Base-by-base conservation (phyloP, 2,113 vertebrate species). In the Boleophthalmus pectinirostris region DNA sequence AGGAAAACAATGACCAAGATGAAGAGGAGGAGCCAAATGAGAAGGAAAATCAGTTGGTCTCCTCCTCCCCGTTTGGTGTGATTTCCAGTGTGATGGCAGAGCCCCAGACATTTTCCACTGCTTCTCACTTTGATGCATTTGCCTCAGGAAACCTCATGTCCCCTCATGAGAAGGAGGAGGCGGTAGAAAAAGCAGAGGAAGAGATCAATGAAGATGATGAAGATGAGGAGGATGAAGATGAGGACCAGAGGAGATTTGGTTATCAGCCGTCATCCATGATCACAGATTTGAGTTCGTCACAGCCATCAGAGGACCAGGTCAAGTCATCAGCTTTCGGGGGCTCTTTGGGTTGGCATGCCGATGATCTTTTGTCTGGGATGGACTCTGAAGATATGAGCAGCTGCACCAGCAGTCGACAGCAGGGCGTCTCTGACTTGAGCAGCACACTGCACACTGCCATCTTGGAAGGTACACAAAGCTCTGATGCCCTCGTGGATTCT, bases 111-210 rank as follows among this genome's bases (percentile, higher is more conserved):
- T 35, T 87, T 49, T 56, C 53, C 20, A 75, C 69, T 46, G 20
- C 71, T 9, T 83, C 81, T 0, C 68, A 73, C 14, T 43, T 74
- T 18, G 88, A 82, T 29, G 75, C 82, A n/a, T 82, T 88, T 38
- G 69, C 29, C 45, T 61, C 66, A 3, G 70, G 33, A n/a, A 73
- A 76, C 21, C 80, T 84, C 49, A 57, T 70, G 14, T 92, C 91
- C 1, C 82, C 85, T 53, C 84, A 83, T 57, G 92, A 90, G 23
- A 85, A 82, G 57, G 92, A 93, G 70, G 92, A 87, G 47, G 92
- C 90, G 0, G 90, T 93, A 43, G 93, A 94, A 60, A 94, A 94
- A 78, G 93, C 92, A 1, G 93, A 94, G n/a, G 87, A 93, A 69
- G 93, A 94, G 78, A 91, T 92, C 68, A 94, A 94, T 43, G 92